A percentile compares a stretch with the other conserved stretches of the same genome.
Evolutionary conservation across 53 echinoderm and acorn worm species (phyloP).

Genomic region (Glandiceps talaboti): DNA sequence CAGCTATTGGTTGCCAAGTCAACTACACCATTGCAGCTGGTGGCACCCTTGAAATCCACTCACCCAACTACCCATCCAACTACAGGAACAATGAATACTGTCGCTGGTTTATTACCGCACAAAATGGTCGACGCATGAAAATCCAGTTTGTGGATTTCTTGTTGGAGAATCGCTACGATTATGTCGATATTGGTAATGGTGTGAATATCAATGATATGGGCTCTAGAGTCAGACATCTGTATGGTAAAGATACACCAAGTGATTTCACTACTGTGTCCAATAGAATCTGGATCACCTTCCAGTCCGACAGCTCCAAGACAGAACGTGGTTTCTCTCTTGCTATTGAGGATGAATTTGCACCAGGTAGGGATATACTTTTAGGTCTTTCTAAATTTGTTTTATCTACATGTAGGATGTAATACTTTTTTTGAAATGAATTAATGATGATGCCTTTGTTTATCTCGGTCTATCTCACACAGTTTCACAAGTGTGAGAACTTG

Average conservation of each 20-base stretch:
- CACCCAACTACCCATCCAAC: constrained; percentile 88
- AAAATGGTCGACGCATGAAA: constrained; percentile 32
- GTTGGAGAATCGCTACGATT: constrained; percentile 78
- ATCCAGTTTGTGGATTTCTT: constrained; percentile 53
- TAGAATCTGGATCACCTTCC: constrained; percentile 66
- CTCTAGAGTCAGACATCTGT: constrained; percentile 26
- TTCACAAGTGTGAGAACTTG: no score
- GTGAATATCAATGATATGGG: constrained; percentile 28
- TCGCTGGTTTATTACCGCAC: constrained; percentile 69
- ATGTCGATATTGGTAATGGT: constrained; percentile 39
- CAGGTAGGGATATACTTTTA: constrained; percentile 43
- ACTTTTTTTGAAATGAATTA: no score
- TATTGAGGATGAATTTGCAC: constrained; percentile 54
- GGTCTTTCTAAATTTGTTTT: no score
- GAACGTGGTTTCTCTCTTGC: constrained; percentile 91
- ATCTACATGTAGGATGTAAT: no score
- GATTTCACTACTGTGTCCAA: constrained; percentile 10
- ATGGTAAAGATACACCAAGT: constrained; percentile 13
- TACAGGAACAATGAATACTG: constrained; percentile 76
- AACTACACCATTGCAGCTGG: constrained; percentile 63
- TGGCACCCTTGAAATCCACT: constrained; percentile 49
- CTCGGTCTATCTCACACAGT: no score
- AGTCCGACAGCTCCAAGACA: constrained; percentile 58
- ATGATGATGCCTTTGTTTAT: no score
- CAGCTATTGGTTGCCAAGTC: constrained; percentile 69